Percentiles rank a stretch among this genome's conserved stretches.
Conservation (phyloP, 2,113 vertebrate species). For the Erinaceus europaeus region DNA sequence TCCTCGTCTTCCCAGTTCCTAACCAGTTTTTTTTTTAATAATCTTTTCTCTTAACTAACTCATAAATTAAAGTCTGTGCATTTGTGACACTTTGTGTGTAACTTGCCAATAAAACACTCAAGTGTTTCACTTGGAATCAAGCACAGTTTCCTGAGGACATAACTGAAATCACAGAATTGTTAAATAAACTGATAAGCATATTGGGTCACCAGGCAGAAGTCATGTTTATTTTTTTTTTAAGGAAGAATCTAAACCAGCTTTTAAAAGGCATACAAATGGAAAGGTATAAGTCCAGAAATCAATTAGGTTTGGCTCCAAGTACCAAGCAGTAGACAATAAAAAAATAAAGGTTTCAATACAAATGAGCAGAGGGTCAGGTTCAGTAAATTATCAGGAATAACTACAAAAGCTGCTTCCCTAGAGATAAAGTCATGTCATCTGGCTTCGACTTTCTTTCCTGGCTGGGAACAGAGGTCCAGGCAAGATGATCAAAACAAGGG, state of each 20-base stretch:
- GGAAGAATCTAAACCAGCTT: slow-evolving; percentile 4
- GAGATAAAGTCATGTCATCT: not conserved
- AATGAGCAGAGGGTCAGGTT: not conserved
- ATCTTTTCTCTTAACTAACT: slow-evolving; percentile 14
- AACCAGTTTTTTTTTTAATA: slow-evolving; percentile 1
- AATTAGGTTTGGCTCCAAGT: not conserved
- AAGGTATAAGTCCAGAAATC: not conserved
- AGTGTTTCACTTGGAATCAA: slow-evolving; percentile 61
- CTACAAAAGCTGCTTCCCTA: not conserved
- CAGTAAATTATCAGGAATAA: not conserved
- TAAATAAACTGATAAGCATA: slow-evolving; percentile 54
- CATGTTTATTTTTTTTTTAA: slow-evolving; percentile 5
- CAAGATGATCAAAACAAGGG: slow-evolving; percentile 2
- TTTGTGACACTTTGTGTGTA: slow-evolving; percentile 34
- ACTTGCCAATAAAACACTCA: slow-evolving; percentile 60
- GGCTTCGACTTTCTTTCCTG: not conserved
- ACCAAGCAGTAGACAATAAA: not conserved
- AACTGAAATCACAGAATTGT: slow-evolving; percentile 54
- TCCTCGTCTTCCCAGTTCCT: not conserved
- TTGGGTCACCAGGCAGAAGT: slow-evolving; percentile 24
- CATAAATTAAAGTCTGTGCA: slow-evolving; percentile 22
- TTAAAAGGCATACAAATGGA: not conserved
- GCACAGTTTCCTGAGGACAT: slow-evolving; percentile 62
- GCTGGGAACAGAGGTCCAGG: not conserved
- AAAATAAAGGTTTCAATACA: slow-evolving; percentile 35